Base-by-base conservation (phyloP, 2,797 vertebrate genomes). In the Acipenser oxyrinchus region DNA sequence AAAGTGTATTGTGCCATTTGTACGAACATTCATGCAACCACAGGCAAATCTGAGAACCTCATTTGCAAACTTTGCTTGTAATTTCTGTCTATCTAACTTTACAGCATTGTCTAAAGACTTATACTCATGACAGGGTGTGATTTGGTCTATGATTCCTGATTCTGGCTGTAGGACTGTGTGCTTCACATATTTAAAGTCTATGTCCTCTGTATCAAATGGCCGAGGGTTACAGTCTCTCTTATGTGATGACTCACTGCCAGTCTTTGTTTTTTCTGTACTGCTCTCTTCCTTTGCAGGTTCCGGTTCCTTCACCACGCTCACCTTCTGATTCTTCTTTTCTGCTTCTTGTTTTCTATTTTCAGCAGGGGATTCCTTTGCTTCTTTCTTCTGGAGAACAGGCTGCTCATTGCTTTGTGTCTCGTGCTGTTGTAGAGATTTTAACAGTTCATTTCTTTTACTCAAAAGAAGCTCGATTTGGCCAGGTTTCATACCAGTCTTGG, bases 1-100 rank as follows among this genome's bases (percentile, higher is more conserved):
- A 70, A 93, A 92, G 71, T 94, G 89, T 73, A 94, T 93, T 68
- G 91, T 94, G 1, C 92, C 92, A 1, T 94, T 94, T 69, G 91
- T 84, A 49, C 92, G 83, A 51, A 89, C 78, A 9, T 94, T 94
- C 81, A 94, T 87, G 73, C 92, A 94, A 12, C 90, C 92, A 12
- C 74, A 66, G 1, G 85, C 90, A 78, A 94, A 94, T 77, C 85
- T 81, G 49, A 94, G 76, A 55, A 93, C 80, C 67, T 94, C 93
- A 0, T 15, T 77, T 68, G 90, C 86, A 78, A 93, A 90, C 70
- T 93, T 94, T 2, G 86, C 78, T 73, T 91, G 87, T 50, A 92
- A 66, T 68, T 83, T 86, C 48, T 64, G 67, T 64, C 67, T 82
- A 52, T 87, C 82, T 71, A 93, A 66, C 1, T 7, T 37, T 68